Evolutionary conservation across 2,797 vertebrate species (phyloP).

Genomic region (Orientallactaga sibirica): DNA sequence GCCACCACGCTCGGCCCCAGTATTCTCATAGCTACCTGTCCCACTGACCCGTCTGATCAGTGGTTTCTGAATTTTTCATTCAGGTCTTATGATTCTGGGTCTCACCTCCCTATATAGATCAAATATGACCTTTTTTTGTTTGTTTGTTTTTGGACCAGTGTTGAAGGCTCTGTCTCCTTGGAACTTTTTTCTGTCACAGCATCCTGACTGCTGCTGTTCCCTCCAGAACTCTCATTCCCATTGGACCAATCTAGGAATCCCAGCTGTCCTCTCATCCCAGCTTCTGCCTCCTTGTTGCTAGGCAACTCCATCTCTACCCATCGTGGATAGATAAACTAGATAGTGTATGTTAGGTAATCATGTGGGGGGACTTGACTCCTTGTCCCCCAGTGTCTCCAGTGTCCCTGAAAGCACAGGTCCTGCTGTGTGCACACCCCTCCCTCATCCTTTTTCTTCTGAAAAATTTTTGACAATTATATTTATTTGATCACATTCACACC

Average conservation of each 20-base stretch:
- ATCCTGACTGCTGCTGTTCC: fast-evolving
- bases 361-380: neutral
- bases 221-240: neutral
- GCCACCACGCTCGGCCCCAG: no score
- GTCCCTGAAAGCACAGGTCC: neutral
- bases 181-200: neutral
- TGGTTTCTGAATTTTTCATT: neutral
- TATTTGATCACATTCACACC: no score
- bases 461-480: no score
- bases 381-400: neutral
- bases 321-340: neutral
- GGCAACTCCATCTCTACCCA: neutral
- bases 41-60: neutral
- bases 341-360: neutral
- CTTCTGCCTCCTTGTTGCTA: neutral
- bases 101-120: neutral
- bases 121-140: neutral
- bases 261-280: neutral
- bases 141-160: neutral
- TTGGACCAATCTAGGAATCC: neutral
- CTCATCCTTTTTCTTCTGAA: neutral
- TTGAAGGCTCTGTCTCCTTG: neutral
- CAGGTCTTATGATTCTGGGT: neutral
- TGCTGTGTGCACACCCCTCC: neutral
- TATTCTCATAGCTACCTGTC: neutral